Evolutionary conservation across 2,797 vertebrate species (phyloP).

Genomic region (Thamnophis elegans): DNA sequence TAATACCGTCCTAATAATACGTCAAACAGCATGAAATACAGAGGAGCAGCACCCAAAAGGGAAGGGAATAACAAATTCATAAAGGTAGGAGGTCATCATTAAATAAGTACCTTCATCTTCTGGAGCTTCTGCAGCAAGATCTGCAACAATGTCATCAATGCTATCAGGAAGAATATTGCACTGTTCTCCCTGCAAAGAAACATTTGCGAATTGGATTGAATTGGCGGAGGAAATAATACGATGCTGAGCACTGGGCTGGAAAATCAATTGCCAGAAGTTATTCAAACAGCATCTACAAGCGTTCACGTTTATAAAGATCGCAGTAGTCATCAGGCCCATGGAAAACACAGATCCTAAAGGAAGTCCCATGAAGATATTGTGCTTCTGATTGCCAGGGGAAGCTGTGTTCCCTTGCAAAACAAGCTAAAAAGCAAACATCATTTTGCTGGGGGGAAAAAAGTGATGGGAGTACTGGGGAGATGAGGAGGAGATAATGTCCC

Average conservation of each 20-base stretch:
- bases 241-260: background rate
- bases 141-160: slow-evolving; percentile 96
- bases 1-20: slow-evolving; percentile 20
- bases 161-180: slow-evolving; percentile 98
- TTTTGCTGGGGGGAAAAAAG: background rate
- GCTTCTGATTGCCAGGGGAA: background rate
- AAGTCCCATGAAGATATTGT: background rate
- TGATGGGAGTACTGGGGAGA: background rate
- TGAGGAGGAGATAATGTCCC: background rate
- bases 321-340: background rate
- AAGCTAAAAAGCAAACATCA: background rate
- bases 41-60: slow-evolving; percentile 16
- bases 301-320: background rate
- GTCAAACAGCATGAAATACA: slow-evolving; percentile 13
- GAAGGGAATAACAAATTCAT: slow-evolving; percentile 40
- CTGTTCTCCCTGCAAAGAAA: slow-evolving; percentile 88
- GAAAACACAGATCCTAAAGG: background rate
- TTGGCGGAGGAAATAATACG: background rate
- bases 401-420: background rate
- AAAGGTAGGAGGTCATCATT: slow-evolving; percentile 37
- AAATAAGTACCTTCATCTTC: slow-evolving; percentile 91
- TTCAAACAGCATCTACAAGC: background rate
- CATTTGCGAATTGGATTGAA: slow-evolving; percentile 24
- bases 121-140: slow-evolving; percentile 90
- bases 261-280: slow-evolving; percentile 4